These are phyloP conservation scores for Syngnathus acus DNA, from an alignment of 2,797 vertebrate genomes.

Conservation along the genomic window DNA sequence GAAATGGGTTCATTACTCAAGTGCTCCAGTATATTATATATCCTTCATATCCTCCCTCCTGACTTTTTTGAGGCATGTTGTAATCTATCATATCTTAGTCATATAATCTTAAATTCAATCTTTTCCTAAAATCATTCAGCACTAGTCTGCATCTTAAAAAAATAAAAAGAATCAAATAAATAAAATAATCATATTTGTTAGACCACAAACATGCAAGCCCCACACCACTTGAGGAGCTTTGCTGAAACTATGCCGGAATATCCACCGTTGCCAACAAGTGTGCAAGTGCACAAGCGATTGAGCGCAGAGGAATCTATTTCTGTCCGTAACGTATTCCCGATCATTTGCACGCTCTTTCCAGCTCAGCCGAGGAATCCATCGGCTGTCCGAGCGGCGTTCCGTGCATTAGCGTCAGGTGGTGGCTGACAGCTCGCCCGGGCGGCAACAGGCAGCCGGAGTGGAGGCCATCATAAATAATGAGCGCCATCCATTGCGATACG, in stretches of 20 bases:
- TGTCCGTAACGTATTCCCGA: not conserved
- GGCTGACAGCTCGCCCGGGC: constrained; percentile 35
- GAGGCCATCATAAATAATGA: constrained; percentile 54
- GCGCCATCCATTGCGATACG: constrained; percentile 36
- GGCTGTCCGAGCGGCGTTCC: constrained; percentile 30
- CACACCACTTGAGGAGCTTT: too few relatives aligned
- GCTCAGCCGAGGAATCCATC: constrained; percentile 10
- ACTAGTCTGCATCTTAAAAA: too few relatives aligned
- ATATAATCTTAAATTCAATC: too few relatives aligned
- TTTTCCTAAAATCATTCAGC: too few relatives aligned
- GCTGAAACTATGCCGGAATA: too few relatives aligned
- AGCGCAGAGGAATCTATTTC: constrained; percentile 8
- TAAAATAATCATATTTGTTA: too few relatives aligned
- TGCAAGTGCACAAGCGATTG: not conserved
- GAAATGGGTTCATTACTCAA: not conserved
- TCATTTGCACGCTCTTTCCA: not conserved
- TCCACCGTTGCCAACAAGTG: not conserved
- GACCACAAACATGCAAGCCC: too few relatives aligned
- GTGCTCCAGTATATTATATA: not conserved
- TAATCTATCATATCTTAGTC: too few relatives aligned
- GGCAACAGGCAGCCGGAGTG: constrained; percentile 35
- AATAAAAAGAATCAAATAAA: too few relatives aligned
- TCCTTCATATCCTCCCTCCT: not conserved
- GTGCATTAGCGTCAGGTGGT: constrained; percentile 41
- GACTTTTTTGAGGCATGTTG: not conserved